Evolutionary conservation across 2,113 vertebrate species (phyloP).

Genomic region (Oostethus manadensis): DNA sequence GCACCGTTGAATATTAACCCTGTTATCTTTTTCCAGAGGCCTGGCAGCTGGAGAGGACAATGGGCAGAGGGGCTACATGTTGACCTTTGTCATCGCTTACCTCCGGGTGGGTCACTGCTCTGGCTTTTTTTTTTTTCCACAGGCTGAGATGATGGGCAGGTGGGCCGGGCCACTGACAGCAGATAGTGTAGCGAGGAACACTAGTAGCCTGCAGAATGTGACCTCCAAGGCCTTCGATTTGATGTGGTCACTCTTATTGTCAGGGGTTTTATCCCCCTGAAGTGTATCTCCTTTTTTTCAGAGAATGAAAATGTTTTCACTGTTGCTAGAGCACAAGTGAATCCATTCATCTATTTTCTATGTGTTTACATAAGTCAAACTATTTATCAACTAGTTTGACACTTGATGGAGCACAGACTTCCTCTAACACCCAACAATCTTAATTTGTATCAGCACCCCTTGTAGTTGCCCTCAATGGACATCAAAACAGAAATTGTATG

Average conservation of each 20-base stretch:
- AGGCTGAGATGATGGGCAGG: conserved; percentile 39
- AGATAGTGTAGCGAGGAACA: conserved; percentile 36
- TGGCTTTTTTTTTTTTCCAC: conserved; percentile 19
- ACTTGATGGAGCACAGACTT: too few species aligned
- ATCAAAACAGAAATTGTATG: too few species aligned
- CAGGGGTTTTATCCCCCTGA: conserved; percentile 31
- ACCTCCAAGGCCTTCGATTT: conserved; percentile 48
- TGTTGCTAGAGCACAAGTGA: not conserved
- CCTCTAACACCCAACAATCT: too few species aligned
- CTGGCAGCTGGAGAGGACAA: conserved; percentile 99
- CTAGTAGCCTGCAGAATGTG: conserved; percentile 48
- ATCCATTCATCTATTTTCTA: not conserved
- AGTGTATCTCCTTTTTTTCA: not conserved
- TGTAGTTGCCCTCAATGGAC: too few species aligned
- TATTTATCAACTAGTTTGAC: too few species aligned
- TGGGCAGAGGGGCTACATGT: conserved; percentile 97
- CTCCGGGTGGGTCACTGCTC: conserved; percentile 84
- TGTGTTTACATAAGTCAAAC: too few species aligned
- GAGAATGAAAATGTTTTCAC: not conserved
- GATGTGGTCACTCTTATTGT: conserved; percentile 55
- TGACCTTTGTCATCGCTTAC: conserved; percentile 97
- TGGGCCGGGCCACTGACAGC: conserved; percentile 27
- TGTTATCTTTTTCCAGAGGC: conserved; percentile 81
- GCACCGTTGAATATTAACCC: conserved; percentile 73
- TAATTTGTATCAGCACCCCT: too few species aligned